Base-by-base conservation (phyloP, 2,797 vertebrate genomes). In the Artibeus lituratus region DNA sequence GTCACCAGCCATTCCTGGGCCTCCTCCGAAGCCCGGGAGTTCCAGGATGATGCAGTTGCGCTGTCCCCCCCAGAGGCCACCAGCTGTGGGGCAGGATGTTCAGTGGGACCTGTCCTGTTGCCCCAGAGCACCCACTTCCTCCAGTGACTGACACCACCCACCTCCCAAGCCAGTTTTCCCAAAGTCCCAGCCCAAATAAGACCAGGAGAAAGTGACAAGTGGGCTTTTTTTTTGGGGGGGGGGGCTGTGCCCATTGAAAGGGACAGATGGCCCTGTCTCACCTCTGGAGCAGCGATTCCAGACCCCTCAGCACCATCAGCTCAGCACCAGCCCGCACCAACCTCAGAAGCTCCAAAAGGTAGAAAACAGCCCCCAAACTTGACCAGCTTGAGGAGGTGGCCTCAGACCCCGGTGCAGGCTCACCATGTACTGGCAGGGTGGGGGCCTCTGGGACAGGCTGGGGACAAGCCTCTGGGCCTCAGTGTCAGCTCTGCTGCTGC, bases 1-100 rank as follows among this genome's bases (percentile, higher is more conserved):
- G 1, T 6, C 11, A 12, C 9, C 49, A 59, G 29, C 78, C 5
- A 0, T 14, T 42, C n/a, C 1, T 2, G 18, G 26, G 4, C 3
- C 24, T 29, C 65, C 32, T 9, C 3, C 3, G 18, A 70, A 73
- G 35, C 26, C n/a, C 42, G 12, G 15, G 37, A 81, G 59, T 35
- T 29, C 22, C 35, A 47, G 42, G 44, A 47, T 5, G 22, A 42
- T 7, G 0, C 0, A 18, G 10, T 26, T 2, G 8, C 35, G 12
- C 19, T 35, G 72, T 16, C 24, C 72, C 51, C 51, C 51, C 16
- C 2, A 35, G 59, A 81, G 53, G 92, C 26, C 24, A 47, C 49
- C 2, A 6, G 49, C 0, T 2, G 0, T 10, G 14, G 67, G 29
- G 10, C 10, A 47, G 47, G 62, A 70, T 1, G 26, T 15, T 35